These are phyloP conservation scores for Bombus ignitus DNA, from an alignment of 1,140 invertebrate species.

Conservation along the genomic window DNA sequence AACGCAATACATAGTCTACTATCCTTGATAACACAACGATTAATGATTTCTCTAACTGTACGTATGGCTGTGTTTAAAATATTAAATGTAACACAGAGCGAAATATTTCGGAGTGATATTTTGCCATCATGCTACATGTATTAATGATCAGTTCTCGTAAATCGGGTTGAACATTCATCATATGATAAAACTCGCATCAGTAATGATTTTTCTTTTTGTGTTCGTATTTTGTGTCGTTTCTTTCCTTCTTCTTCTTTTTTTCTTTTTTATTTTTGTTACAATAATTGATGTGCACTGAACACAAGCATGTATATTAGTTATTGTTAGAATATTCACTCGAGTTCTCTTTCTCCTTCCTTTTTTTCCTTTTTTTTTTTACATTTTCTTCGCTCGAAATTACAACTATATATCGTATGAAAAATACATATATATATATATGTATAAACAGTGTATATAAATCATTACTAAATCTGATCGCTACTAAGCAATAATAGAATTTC, in stretches of 20 bases:
- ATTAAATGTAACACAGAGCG: slow-evolving; percentile 11
- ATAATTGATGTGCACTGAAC: slow-evolving; percentile 19
- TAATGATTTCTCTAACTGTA: neutral
- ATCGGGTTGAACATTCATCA: neutral
- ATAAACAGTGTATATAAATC: slow-evolving; percentile 65
- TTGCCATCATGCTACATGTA: neutral
- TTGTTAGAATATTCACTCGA: slow-evolving; percentile 14
- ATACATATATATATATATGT: slow-evolving; percentile 66
- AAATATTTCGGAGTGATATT: neutral
- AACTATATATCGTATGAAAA: slow-evolving; percentile 69
- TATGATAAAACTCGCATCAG: neutral
- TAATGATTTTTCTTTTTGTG: neutral
- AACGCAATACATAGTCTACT: neutral
- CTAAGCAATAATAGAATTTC: slow-evolving; percentile 61
- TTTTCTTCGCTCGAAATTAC: slow-evolving; percentile 43
- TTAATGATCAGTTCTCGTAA: neutral
- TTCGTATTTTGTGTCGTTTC: neutral
- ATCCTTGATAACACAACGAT: neutral
- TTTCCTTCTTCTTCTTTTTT: neutral
- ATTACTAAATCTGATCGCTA: slow-evolving; percentile 57
- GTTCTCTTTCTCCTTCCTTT: neutral
- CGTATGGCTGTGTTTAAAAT: slow-evolving; percentile 1
- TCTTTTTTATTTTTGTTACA: neutral
- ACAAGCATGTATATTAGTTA: slow-evolving; percentile 2
- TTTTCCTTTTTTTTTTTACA: slow-evolving; percentile 8